These are phyloP conservation scores for Rhyacophila evoluta DNA, from an alignment of 2,888 invertebrate species.

Conservation along the genomic window DNA sequence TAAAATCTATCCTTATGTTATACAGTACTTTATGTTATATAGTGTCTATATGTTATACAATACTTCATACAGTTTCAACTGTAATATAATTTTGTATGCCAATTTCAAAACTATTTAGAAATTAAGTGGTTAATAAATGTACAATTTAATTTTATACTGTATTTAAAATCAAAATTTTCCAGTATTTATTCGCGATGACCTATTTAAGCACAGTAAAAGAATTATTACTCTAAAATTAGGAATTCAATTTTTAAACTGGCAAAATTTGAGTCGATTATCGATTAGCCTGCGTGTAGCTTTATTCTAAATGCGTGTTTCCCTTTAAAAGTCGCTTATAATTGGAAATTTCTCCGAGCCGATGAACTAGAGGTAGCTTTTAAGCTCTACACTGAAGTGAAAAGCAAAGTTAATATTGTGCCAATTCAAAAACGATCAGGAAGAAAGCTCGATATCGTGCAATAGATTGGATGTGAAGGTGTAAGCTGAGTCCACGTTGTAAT, in stretches of 20 bases:
- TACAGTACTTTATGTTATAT: no score
- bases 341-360: slow-evolving; percentile 14
- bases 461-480: slow-evolving; percentile 7
- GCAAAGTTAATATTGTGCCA: slow-evolving; percentile 7
- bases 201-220: no score
- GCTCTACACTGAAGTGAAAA: not conserved
- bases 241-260: not conserved
- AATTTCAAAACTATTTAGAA: no score
- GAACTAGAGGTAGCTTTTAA: slow-evolving; percentile 13
- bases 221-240: not conserved
- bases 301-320: slow-evolving; percentile 17
- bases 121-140: no score
- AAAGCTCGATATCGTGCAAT: not conserved
- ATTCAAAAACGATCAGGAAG: slow-evolving; percentile 12
- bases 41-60: no score
- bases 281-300: not conserved
- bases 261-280: slow-evolving; percentile 7
- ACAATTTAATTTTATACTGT: no score
- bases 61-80: no score
- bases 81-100: no score
- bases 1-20: no score
- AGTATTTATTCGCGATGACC: no score
- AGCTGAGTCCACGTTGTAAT: not conserved
- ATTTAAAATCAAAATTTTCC: no score
- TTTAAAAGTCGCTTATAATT: slow-evolving; percentile 4